Evolutionary conservation across 2,888 invertebrate genomes (phyloP).

Genomic region (Lamproptera curius): DNA sequence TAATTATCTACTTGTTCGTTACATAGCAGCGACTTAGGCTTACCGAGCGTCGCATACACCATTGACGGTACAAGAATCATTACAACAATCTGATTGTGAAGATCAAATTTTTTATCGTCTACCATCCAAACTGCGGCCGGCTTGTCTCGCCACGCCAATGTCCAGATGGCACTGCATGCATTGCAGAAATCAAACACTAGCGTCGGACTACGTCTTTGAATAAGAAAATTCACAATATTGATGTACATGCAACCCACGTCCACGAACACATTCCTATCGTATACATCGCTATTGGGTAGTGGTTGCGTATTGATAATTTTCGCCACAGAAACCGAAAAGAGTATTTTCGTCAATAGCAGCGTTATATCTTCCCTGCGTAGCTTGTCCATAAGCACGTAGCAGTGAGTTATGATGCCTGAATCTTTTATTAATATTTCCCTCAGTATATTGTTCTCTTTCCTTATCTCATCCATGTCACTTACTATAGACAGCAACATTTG

Average conservation of each 20-base stretch:
- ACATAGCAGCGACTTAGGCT: conserved; percentile 35
- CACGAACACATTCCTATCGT: conserved; percentile 47
- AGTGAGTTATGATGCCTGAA: conserved; percentile 49
- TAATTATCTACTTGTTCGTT: conserved; percentile 79
- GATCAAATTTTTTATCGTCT: conserved; percentile 43
- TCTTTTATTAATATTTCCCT: conserved; percentile 47
- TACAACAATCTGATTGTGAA: conserved; percentile 80
- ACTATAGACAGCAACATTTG: conserved; percentile 76
- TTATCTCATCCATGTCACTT: conserved; percentile 65
- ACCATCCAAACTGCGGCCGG: conserved; percentile 32
- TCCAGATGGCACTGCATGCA: conserved; percentile 51
- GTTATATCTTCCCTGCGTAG: conserved; percentile 63
- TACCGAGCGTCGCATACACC: conserved; percentile 43
- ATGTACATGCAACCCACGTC: conserved; percentile 51
- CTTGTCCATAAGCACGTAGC: conserved; percentile 54
- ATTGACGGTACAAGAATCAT: conserved; percentile 81
- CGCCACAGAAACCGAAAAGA: conserved; percentile 60
- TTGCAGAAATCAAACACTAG: conserved; percentile 56
- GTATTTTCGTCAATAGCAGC: conserved; percentile 66
- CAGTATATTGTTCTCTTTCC: conserved; percentile 45
- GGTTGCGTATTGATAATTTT: conserved; percentile 55
- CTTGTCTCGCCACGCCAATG: conserved; percentile 40
- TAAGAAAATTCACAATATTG: conserved; percentile 46
- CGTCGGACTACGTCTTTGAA: conserved; percentile 45
- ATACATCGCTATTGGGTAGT: conserved; percentile 44